Evolutionary conservation across 2,113 vertebrate species (phyloP).

Genomic region (Notarius quadriscutis): DNA sequence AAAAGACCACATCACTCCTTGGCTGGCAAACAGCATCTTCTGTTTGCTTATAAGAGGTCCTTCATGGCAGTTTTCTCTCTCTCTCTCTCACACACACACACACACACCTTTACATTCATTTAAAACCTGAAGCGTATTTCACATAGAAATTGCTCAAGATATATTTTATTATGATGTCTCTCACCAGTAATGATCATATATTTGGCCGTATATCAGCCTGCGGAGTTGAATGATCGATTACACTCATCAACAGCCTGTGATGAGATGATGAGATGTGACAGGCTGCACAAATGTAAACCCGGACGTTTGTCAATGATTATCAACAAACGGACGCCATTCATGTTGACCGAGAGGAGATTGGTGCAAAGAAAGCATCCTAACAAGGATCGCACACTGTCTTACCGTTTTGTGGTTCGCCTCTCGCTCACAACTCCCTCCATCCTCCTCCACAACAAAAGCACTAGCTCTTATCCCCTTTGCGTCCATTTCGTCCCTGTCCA

Average conservation of each 20-base stretch:
- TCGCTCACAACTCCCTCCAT: constrained; percentile 84
- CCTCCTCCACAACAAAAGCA: constrained; percentile 82
- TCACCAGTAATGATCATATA: background rate
- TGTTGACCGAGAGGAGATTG: background rate
- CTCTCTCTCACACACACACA: background rate
- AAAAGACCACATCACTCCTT: background rate
- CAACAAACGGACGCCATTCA: constrained; percentile 7
- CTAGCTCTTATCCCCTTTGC: constrained; percentile 81
- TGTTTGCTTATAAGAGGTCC: constrained; percentile 13
- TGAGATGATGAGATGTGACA: constrained; percentile 26
- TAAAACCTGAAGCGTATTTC: background rate
- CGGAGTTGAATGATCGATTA: background rate
- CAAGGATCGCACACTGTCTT: constrained; percentile 60
- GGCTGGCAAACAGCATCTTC: background rate
- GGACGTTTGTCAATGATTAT: background rate
- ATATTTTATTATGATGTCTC: background rate
- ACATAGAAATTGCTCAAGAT: background rate
- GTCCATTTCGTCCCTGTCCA: constrained; percentile 78
- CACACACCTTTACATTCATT: constrained; percentile 16
- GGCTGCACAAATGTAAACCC: background rate
- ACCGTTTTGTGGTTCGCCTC: constrained; percentile 91
- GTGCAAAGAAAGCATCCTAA: background rate
- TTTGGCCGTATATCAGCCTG: background rate
- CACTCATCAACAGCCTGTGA: background rate
- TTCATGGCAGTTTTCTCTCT: constrained; percentile 17